These are phyloP conservation scores for Apodemus speciosus DNA, from an alignment of 2,113 vertebrate genomes.

Conservation along the genomic window DNA sequence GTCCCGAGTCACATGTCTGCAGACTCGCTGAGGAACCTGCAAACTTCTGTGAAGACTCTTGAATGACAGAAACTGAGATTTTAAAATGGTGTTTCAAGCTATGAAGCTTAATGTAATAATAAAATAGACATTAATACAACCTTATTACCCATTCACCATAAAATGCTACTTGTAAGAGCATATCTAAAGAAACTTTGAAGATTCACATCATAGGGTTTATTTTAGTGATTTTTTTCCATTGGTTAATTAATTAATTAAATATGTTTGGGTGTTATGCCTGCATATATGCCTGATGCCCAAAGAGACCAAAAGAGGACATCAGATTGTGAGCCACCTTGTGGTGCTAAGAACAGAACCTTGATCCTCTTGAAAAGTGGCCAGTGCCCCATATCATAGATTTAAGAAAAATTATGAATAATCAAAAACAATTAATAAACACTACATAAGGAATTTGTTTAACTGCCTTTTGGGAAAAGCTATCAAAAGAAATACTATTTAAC, in stretches of 20 bases:
- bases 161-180: conserved; percentile 10
- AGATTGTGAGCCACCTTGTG: neutral
- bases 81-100: neutral
- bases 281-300: neutral
- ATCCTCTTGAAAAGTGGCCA: neutral
- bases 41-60: neutral
- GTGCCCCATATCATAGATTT: neutral
- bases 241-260: neutral
- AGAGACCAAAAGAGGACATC: neutral
- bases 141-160: neutral
- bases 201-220: neutral
- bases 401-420: conserved; percentile 29
- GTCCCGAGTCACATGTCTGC: neutral
- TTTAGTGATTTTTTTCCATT: neutral
- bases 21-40: neutral
- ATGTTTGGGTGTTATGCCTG: neutral
- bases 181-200: neutral
- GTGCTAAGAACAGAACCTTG: neutral
- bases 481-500: conserved; percentile 27
- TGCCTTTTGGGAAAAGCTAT: neutral
- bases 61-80: neutral
- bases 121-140: neutral
- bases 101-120: neutral
- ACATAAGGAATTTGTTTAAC: conserved; percentile 28
- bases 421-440: neutral